Percentiles rank a stretch among this genome's conserved stretches.
These are phyloP conservation scores for Trachymyrmex septentrionalis DNA, from an alignment of 1,140 invertebrate species.

Conservation along the genomic window DNA sequence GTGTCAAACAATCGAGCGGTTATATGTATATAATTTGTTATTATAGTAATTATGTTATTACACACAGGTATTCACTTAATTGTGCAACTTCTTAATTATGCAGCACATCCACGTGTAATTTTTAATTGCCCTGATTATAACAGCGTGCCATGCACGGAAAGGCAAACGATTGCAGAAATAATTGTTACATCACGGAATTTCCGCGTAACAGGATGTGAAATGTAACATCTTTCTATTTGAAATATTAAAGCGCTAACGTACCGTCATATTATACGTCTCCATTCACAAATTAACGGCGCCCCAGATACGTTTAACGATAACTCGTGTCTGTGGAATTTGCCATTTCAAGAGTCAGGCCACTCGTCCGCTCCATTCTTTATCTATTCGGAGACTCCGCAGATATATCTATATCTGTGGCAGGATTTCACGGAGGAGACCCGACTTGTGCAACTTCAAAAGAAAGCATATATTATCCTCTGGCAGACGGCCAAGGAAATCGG, in stretches of 20 bases:
- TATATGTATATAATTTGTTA: too few relatives aligned
- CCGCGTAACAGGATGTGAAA: background rate
- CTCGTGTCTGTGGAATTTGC: background rate
- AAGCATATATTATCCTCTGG: conserved; percentile 79
- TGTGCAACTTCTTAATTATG: background rate
- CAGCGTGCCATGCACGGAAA: too few relatives aligned
- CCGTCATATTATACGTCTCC: background rate
- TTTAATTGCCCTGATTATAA: background rate
- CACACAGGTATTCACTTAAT: background rate
- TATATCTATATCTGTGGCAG: conserved; percentile 22
- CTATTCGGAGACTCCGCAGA: background rate
- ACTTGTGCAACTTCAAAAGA: conserved; percentile 76
- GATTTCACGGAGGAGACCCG: conserved; percentile 8
- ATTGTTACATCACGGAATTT: background rate
- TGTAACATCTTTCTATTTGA: background rate
- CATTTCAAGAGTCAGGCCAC: background rate
- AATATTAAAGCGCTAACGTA: background rate
- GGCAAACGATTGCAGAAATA: background rate
- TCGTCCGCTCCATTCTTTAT: background rate
- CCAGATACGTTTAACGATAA: background rate
- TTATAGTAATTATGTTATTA: background rate
- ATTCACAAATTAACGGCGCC: background rate
- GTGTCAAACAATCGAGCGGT: too few relatives aligned
- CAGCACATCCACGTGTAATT: background rate
- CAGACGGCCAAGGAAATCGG: conserved; percentile 77